These are phyloP conservation scores for Eremobia ochroleuca DNA, from an alignment of 2,888 invertebrate genomes.

Conservation along the genomic window DNA sequence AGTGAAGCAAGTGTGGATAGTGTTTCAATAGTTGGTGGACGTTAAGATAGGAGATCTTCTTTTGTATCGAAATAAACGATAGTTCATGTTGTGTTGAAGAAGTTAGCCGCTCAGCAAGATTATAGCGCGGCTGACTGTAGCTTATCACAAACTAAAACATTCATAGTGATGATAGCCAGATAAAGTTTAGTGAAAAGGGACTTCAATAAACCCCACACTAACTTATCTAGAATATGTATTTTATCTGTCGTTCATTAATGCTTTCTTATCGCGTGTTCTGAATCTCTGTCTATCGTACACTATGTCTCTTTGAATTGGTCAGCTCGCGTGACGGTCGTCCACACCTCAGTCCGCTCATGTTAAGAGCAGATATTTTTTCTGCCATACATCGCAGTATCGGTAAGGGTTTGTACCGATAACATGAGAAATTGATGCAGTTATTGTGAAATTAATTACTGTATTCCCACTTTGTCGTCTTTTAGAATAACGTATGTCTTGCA, in stretches of 20 bases:
- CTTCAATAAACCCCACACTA: not conserved
- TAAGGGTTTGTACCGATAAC: slow-evolving; percentile 15
- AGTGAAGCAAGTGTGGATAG: slow-evolving; percentile 29
- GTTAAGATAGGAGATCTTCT: not conserved
- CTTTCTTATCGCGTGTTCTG: not conserved
- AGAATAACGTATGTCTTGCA: not conserved
- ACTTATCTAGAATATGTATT: not conserved
- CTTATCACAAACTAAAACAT: not conserved
- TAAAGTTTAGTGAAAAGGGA: not conserved
- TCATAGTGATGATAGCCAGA: not conserved
- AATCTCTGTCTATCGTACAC: slow-evolving; percentile 11
- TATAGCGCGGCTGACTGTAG: no score
- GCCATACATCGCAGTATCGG: slow-evolving; percentile 14
- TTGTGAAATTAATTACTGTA: not conserved
- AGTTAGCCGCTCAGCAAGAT: not conserved
- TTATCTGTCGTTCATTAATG: not conserved
- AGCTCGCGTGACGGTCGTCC: slow-evolving; percentile 41
- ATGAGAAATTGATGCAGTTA: not conserved
- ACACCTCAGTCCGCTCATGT: slow-evolving; percentile 27
- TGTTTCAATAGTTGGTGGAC: not conserved
- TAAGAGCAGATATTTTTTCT: slow-evolving; percentile 33
- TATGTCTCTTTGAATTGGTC: slow-evolving; percentile 1
- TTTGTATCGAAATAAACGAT: not conserved
- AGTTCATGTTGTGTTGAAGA: not conserved
- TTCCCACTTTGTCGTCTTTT: not conserved